A percentile compares a stretch with the other conserved stretches of the same genome.
Conservation (phyloP, 2,888 invertebrate species). For the Leptura quadrifasciata region DNA sequence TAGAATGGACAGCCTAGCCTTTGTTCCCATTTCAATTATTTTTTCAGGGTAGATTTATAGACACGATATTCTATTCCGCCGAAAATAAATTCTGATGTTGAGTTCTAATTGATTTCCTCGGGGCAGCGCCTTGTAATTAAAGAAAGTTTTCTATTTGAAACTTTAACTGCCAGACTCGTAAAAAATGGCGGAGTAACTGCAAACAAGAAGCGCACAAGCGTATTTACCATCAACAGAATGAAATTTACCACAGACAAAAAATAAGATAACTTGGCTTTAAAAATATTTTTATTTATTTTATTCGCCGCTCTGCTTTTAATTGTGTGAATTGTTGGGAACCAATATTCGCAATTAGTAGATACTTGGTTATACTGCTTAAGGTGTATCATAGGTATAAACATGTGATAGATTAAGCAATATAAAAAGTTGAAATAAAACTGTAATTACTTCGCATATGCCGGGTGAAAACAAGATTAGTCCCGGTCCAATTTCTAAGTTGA, state of each 20-base stretch:
- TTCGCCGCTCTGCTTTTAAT: not conserved
- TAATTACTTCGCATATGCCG: too few species aligned
- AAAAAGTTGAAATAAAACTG: too few species aligned
- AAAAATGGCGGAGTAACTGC: too few species aligned
- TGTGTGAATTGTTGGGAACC: not conserved
- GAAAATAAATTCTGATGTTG: not conserved
- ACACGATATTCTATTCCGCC: conserved; percentile 3
- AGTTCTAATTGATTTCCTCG: not conserved
- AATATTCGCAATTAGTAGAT: too few species aligned
- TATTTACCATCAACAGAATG: not conserved
- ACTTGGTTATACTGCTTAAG: too few species aligned
- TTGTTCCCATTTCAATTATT: not conserved
- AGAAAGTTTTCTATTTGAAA: not conserved
- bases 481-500: too few species aligned
- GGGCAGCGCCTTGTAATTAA: conserved; percentile 7
- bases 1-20: not conserved
- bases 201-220: not conserved
- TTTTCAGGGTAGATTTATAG: not conserved
- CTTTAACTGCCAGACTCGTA: not conserved
- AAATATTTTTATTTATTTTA: not conserved
- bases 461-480: too few species aligned
- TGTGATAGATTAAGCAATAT: too few species aligned
- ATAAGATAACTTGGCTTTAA: not conserved
- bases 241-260: not conserved
- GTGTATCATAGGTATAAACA: too few species aligned